A percentile compares a stretch with the other conserved stretches of the same genome.
Evolutionary conservation across 2,113 vertebrate genomes (phyloP).

Genomic region (Suncus etruscus): DNA sequence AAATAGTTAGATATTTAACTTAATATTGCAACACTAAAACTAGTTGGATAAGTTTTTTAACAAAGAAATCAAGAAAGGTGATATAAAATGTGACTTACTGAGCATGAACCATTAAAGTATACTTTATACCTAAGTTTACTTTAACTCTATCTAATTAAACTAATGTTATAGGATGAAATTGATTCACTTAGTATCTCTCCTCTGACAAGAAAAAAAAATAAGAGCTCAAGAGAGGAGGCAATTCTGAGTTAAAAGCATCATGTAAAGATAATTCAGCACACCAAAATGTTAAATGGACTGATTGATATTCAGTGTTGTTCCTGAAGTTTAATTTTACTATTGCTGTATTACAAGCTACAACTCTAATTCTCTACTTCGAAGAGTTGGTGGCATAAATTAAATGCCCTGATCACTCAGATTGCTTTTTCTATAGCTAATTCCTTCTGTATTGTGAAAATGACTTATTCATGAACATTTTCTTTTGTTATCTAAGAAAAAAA

Average conservation of each 20-base stretch:
- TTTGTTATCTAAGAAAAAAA: slow-evolving; percentile 62
- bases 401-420: slow-evolving; percentile 67
- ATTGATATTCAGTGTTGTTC: slow-evolving; percentile 70
- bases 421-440: slow-evolving; percentile 66
- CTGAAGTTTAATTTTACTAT: slow-evolving; percentile 74
- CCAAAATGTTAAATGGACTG: slow-evolving; percentile 66
- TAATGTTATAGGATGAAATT: not conserved
- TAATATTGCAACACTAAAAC: not conserved
- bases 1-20: not conserved
- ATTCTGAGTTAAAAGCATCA: slow-evolving; percentile 69
- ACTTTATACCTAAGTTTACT: slow-evolving; percentile 13
- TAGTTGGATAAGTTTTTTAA: slow-evolving; percentile 15
- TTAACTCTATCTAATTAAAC: slow-evolving; percentile 31
- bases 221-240: slow-evolving; percentile 47
- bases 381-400: slow-evolving; percentile 69
- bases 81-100: not conserved
- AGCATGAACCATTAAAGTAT: not conserved
- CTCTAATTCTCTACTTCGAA: slow-evolving; percentile 68
- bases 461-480: slow-evolving; percentile 71
- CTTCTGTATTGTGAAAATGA: slow-evolving; percentile 70
- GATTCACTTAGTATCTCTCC: not conserved
- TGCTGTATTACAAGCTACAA: slow-evolving; percentile 50
- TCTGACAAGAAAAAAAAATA: slow-evolving; percentile 43
- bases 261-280: slow-evolving; percentile 66
- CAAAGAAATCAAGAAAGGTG: not conserved